Base-by-base conservation (phyloP, 2,113 vertebrate species). In the Psettodes erumei region DNA sequence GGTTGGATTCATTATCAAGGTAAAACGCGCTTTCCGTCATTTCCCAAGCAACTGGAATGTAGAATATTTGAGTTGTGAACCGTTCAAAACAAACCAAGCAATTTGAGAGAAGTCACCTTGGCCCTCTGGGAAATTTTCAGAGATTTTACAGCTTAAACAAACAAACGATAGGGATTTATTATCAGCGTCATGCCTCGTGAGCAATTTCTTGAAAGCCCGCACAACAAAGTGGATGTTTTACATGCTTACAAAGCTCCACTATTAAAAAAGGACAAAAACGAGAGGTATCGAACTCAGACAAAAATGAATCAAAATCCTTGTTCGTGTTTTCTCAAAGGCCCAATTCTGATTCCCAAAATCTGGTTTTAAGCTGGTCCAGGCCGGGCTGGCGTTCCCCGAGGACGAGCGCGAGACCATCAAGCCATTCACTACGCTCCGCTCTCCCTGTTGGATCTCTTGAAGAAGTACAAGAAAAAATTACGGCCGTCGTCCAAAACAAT, bases 361-460 rank as follows among this genome's bases (percentile, higher is more conserved):
- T 77, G 65, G n/a, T n/a, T 74, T 74, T 53, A 81, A 71, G 51
- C 70, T 71, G 55, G 75, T 71, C 74, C 64, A 87, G 43, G 66
- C 62, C 77, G 56, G 27, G 58, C 64, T 77, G 68, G 58, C 38
- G 74, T 71, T 74, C 62, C 51, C 4, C 69, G 48, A 35, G 33
- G 59, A 71, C 54, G 27, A 70, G 33, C 55, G 45, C 45, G 72
- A 27, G 51, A 60, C 23, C 13, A 85, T 59, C 45, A 50, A 75
- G 62, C 66, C 50, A 33, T 5, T 82, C 65, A 43, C 70, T 71
- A 6, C 56, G 27, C 13, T 45, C 45, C 10, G 2, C n/a, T 21
- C 60, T 63, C 43, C 64, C 66, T 51, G 47, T 0, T n/a, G 56
- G 33, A 71, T 74, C 59, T 77, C 43, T 71, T 60, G 13, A 79